A percentile compares a stretch with the other conserved stretches of the same genome.
phyloP scores from a whole-genome alignment of 2,797 vertebrate genomes.

The Nothura maculosa region DNA sequence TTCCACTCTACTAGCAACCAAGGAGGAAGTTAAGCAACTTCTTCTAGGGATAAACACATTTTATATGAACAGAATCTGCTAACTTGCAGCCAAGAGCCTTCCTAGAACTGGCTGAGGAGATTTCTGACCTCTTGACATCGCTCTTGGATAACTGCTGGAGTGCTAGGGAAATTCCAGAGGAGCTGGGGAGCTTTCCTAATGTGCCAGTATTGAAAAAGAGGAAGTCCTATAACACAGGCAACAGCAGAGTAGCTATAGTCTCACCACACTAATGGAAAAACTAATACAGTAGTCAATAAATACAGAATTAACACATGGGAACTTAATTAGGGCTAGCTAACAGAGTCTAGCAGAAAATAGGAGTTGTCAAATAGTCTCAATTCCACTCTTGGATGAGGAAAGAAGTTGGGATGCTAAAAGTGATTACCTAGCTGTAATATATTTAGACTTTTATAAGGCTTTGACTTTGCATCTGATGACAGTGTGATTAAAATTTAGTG shows the following conservation, averaged over 20 bases:
- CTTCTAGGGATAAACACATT: conserved; percentile 75
- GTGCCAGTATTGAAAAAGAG: conserved; percentile 41
- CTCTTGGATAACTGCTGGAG: conserved; percentile 56
- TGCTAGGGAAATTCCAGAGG: conserved; percentile 53
- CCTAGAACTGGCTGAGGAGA: conserved; percentile 74
- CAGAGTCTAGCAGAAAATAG: conserved; percentile 42
- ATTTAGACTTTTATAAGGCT: conserved; percentile 35
- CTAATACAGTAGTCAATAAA: conserved; percentile 43
- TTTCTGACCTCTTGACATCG: conserved; percentile 64
- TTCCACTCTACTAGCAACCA: conserved; percentile 70
- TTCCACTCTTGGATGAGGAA: not conserved
- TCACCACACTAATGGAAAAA: conserved; percentile 43
- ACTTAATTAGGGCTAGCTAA: conserved; percentile 46
- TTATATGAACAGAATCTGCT: conserved; percentile 58
- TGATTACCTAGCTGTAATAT: not conserved
- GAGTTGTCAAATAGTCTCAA: conserved; percentile 17
- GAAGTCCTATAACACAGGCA: conserved; percentile 37
- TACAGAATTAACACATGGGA: conserved; percentile 27
- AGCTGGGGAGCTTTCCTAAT: conserved; percentile 15
- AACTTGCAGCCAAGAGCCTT: conserved; percentile 65
- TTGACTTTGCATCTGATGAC: conserved; percentile 22
- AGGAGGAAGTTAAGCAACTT: conserved; percentile 76
- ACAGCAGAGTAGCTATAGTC: conserved; percentile 11
- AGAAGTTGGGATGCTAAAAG: conserved; percentile 27
- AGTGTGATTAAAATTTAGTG: conserved; percentile 57